These are phyloP conservation scores for Fopius arisanus DNA, from an alignment of 1,140 invertebrate genomes.

Conservation along the genomic window DNA sequence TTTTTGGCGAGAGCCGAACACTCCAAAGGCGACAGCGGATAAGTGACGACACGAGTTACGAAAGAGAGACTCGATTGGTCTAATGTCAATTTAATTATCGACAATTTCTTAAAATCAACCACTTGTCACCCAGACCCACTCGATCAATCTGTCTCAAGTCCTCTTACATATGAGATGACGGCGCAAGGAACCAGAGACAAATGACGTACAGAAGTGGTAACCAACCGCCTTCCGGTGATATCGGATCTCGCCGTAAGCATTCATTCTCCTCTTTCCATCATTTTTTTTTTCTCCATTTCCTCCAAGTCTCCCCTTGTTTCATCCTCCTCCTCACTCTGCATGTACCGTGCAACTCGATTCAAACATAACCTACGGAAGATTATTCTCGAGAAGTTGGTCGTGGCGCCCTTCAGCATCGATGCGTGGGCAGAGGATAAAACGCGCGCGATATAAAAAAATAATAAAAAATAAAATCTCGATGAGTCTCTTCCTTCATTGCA, in stretches of 20 bases:
- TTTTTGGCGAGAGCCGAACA: no score
- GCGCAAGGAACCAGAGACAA: constrained; percentile 57
- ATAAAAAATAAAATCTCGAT: not conserved
- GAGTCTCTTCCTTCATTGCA: not conserved
- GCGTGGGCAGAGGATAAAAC: constrained; percentile 24
- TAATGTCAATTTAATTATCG: not conserved
- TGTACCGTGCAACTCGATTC: not conserved
- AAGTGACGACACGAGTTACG: no score
- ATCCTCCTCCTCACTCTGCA: not conserved
- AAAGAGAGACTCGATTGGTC: not conserved
- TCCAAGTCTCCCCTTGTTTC: not conserved
- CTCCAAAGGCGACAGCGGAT: no score
- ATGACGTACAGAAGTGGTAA: constrained; percentile 62
- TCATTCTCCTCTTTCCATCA: constrained; percentile 48
- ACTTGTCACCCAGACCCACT: not conserved
- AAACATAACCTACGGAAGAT: not conserved
- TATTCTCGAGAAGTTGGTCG: not conserved
- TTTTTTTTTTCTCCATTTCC: constrained; percentile 25
- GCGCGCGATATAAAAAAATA: constrained; percentile 23
- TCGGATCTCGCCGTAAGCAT: constrained; percentile 53
- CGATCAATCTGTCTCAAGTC: not conserved
- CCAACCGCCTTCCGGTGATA: constrained; percentile 55
- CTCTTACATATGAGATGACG: constrained; percentile 42
- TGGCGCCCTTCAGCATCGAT: constrained; percentile 16
- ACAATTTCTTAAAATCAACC: not conserved